Percentiles rank a stretch among this genome's conserved stretches.
These are phyloP conservation scores for Aphodius granarius DNA, from an alignment of 2,888 invertebrate genomes.

Conservation along the genomic window DNA sequence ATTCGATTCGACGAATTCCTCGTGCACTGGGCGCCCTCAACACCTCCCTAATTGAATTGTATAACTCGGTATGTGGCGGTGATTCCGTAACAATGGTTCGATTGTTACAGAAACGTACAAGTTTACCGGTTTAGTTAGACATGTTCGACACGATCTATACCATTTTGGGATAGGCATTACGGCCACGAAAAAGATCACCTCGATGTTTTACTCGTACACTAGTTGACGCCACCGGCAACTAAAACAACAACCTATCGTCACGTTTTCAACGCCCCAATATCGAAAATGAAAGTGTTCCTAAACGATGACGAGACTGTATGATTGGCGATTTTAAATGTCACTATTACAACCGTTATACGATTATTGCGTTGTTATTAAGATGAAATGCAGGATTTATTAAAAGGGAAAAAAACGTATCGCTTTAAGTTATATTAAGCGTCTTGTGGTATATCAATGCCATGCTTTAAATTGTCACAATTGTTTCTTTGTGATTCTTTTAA, in stretches of 20 bases:
- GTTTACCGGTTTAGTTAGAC: neutral
- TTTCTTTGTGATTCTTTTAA: neutral
- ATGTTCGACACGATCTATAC: neutral
- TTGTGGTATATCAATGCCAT: neutral
- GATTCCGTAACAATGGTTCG: neutral
- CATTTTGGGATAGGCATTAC: neutral
- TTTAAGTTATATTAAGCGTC: neutral
- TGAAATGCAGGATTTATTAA: neutral
- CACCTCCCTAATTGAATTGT: neutral
- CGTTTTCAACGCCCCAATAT: neutral
- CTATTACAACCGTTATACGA: neutral
- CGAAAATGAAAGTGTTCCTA: neutral
- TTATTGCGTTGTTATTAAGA: neutral
- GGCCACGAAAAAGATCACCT: neutral
- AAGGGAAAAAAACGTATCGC: neutral
- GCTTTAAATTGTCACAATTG: neutral
- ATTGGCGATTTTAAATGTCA: neutral
- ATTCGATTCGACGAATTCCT: neutral
- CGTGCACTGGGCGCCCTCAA: neutral
- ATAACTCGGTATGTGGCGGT: neutral
- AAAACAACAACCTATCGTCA: neutral
- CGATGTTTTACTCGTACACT: neutral
- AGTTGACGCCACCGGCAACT: neutral
- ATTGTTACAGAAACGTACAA: neutral
- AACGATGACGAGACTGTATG: neutral